Base-by-base conservation (phyloP, 1,140 invertebrate species). In the Zaprionus capensis region DNA sequence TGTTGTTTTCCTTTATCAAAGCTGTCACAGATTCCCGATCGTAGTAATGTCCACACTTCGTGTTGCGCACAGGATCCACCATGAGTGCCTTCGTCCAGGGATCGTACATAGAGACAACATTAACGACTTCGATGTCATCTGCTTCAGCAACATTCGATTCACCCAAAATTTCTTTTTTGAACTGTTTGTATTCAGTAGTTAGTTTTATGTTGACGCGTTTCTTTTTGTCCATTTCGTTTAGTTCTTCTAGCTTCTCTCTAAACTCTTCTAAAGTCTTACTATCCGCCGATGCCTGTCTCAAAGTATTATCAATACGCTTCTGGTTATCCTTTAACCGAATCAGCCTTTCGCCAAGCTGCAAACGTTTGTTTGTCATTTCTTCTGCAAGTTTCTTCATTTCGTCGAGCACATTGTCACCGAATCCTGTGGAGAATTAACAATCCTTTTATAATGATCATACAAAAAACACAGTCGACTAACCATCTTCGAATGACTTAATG, bases 71-170 rank as follows among this genome's bases (percentile, higher is more conserved):
- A 0, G 82, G 82, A 56, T 86, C 57, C 12, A 41, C 9, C 68
- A 85, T 79, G 1, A 86, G 17, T 1, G 24, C 41, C 55, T 82
- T 86, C 6, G 82, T 71, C 82, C 82, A 85, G 0, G 82, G 82
- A 51, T 85, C 82, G 20, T 62, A 55, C 20, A 85, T 49, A 4
- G 82, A 82, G 22, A 76, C 62, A 1, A 56, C 36, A 17, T 58
- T 70, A 22, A 41, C 53, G 15, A 55, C 51, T 9, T 63, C 31
- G 5, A 31, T 34, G 0, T 71, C 28, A 24, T 81, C 62, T 20
- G 53, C 51, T 6, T 81, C 66, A 6, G 38, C 26, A 5, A 5
- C 17, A 11, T 22, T 70, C 5, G 31, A 11, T 2, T 6, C 4
- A 4, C 17, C 3, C 14, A 15, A 15, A n/a, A 82, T 4, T 6